Base-by-base conservation (phyloP, 2,113 vertebrate species). In the Anguilla japonica region DNA sequence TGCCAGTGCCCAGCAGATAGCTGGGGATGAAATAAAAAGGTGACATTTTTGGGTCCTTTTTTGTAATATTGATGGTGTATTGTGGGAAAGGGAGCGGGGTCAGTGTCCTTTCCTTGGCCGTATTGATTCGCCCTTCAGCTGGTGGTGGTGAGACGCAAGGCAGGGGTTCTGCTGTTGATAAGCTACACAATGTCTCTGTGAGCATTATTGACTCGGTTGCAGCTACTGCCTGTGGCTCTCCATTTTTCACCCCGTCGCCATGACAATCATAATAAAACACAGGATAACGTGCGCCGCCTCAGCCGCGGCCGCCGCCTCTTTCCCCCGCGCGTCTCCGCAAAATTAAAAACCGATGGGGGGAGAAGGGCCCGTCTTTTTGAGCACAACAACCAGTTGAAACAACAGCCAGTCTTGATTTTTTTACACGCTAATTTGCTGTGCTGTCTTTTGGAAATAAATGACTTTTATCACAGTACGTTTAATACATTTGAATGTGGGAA, bases 111-210 rank as follows among this genome's bases (percentile, higher is more conserved):
- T 93, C 95, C 92, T 82, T 83, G 94, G 93, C 81, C 56, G 83
- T 93, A 96, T 96, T 89, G 95, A 96, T 96, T 90, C 91, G 95
- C 94, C 95, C 95, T 94, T 95, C 94, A 93, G 95, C 95, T 92
- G 92, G 93, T 93, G 92, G 94, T 93, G 88, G 92, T 87, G 89
- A 93, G 34, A 90, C 89, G 93, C 91, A 93, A 91, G 94, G 91
- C 94, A 85, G 86, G 84, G 93, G 94, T 95, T 94, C 90, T 83
- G 92, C 91, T 93, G 92, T 93, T 95, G 95, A 94, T 96, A 95
- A 94, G 93, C 94, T 93, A 81, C 95, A 94, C 95, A 88, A 91
- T 91, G 95, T 94, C 95, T 95, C 93, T 92, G 93, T 93, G 95
- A 95, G 92, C 94, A 88, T 92, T 96, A 95, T 96, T 96, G 96